Evolutionary conservation across 1,140 invertebrate species (phyloP), one percentile per base, ranked within the genome.

Genomic region (Hylaeus anthracinus): DNA sequence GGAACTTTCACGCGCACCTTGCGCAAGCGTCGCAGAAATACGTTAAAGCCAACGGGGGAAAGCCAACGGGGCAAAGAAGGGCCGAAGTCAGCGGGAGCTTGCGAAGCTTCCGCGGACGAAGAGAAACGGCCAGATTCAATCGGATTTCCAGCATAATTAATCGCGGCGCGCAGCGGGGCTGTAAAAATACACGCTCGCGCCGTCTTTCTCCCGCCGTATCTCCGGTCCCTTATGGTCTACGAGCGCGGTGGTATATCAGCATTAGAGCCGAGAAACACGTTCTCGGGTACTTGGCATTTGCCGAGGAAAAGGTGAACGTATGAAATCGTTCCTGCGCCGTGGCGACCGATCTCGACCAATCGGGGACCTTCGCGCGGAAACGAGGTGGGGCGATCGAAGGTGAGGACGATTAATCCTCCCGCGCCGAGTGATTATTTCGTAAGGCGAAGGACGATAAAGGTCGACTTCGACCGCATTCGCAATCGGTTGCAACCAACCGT

Each of bases 61-160:
- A 66, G 48, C 43, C 3, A 26, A 26, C 43, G 64, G 6, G 43
- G 45, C 43, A 9, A 48, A 15, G 15, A 6, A 48, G 64, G 64
- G 15, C 64, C 64, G 45, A 48, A 60, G n/a, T 14, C 64, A 66
- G 43, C 64, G 15, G 64, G 64, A 72, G 58, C 39, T 60, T 72
- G 53, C 9, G 70, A 60, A 61, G 70, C 41, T 72, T 60, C 58
- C 70, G 41, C 41, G 56, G 43, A 45, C 58, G 53, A 15, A 58
- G 58, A 48, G 58, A 72, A 71, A 81, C 48, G 63, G 37, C 8
- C 15, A 85, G 84, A 88, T 87, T 79, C 86, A 88, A 89, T 88
- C 84, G 81, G 78, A 83, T 87, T 88, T 90, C 83, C 89, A 84
- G 87, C 86, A 90, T 89, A 90, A 90, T 90, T 90, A 89, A 90